Conservation (phyloP, 2,113 vertebrate genomes). For the Python bivittatus region DNA sequence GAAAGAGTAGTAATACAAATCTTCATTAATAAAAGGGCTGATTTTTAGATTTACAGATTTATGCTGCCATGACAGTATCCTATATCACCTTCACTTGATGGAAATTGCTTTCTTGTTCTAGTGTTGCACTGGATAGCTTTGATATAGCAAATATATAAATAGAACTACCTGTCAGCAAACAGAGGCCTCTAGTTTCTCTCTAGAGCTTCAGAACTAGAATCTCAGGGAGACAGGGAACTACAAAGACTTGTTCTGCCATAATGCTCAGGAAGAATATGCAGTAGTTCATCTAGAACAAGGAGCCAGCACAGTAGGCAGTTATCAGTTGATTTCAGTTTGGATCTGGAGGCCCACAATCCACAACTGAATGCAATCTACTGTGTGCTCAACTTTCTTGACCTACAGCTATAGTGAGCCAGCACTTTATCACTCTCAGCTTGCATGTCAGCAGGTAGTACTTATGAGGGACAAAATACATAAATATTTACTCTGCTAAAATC, state of each 20-base stretch:
- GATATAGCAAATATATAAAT: conserved; percentile 8
- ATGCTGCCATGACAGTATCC: not conserved
- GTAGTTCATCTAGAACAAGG: conserved; percentile 40
- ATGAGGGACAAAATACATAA: not conserved
- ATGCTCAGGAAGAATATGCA: conserved; percentile 20
- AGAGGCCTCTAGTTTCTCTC: not conserved
- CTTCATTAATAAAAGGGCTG: not conserved
- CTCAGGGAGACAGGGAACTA: conserved; percentile 1
- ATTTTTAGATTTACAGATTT: not conserved
- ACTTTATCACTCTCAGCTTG: not conserved
- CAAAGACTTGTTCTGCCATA: conserved; percentile 6
- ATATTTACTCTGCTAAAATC: not conserved
- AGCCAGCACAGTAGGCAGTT: conserved; percentile 54
- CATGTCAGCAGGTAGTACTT: not conserved
- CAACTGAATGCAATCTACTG: not conserved
- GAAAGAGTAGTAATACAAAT: not conserved
- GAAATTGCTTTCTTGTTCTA: not conserved
- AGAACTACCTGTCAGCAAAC: not conserved
- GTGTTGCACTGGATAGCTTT: not conserved
- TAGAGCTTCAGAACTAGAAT: conserved; percentile 16
- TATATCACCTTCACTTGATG: not conserved
- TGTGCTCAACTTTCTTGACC: not conserved
- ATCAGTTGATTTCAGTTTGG: not conserved
- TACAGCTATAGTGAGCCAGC: not conserved
- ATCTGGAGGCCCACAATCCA: not conserved